Base-by-base conservation (phyloP, 2,888 invertebrate genomes). In the Acheta domesticus region DNA sequence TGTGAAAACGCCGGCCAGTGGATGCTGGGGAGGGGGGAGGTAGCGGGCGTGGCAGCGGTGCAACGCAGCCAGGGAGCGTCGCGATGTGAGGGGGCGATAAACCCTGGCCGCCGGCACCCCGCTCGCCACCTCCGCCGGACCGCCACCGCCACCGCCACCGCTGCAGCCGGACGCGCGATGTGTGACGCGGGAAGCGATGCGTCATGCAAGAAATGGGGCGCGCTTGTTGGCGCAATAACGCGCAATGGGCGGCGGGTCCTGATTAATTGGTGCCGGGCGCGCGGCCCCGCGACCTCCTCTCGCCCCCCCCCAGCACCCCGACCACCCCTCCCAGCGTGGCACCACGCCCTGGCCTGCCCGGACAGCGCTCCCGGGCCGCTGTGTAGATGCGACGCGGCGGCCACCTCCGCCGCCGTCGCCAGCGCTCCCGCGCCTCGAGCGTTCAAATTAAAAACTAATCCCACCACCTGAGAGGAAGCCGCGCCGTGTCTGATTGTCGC, bases 151-250 rank as follows among this genome's bases (percentile, higher is more conserved):
- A 8, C 16, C 62, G 62, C 16, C 62, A 4, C 62, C 62, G n/a
- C n/a, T n/a, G 36, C 36, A 36, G 16, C 62, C 62, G 62, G 62
- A 62, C 62, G 62, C 62, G 62, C 62, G 62, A 62, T 62, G 62
- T 62, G 62, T 62, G 62, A 62, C 62, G 62, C 62, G 62, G 62
- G 62, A 62, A 62, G 62, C 62, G 62, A 62, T 62, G 62, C n/a
- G 62, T 62, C 62, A 62, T 62, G 62, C 62, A 62, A 62, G 62
- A 62, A 62, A 62, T 62, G 62, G 62, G 62, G 62, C 62, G 62
- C 62, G 62, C 62, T 62, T 62, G 62, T 62, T 62, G 62, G 62
- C n/a, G 62, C 62, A 62, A 62, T 62, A 62, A 62, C 62, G 62
- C n/a, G 62, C 62, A 62, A 62, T 62, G 62, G 62, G 62, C 62